Conservation (phyloP, 2,113 vertebrate genomes). For the Tiliqua scincoides region DNA sequence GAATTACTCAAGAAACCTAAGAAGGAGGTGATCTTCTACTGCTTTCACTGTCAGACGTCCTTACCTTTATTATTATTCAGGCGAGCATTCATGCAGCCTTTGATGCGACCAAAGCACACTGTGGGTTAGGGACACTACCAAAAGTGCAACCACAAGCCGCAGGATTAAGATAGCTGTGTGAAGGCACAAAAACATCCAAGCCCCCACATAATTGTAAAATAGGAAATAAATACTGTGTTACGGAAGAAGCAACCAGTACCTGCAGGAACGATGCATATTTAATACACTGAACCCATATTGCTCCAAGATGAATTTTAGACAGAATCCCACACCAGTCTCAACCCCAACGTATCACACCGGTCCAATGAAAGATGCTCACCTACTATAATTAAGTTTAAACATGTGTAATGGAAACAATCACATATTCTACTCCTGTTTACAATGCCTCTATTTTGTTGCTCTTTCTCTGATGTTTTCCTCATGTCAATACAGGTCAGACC, state of each 20-base stretch:
- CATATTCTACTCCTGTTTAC: no score
- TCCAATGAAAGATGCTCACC: background rate
- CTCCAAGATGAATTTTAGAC: no score
- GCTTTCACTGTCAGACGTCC: background rate
- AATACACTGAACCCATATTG: no score
- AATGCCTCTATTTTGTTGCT: no score
- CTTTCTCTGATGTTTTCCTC: no score
- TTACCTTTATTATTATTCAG: background rate
- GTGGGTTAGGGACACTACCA: background rate
- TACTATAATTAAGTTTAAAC: no score
- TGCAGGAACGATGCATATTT: background rate
- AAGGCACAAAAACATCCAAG: background rate
- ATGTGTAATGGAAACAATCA: no score
- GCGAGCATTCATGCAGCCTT: background rate
- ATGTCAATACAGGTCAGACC: no score
- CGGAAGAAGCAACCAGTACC: background rate
- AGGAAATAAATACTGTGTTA: background rate
- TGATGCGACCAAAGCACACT: background rate
- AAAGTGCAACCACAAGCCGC: background rate
- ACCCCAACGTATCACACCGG: background rate
- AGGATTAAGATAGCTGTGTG: background rate
- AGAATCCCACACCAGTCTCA: background rate
- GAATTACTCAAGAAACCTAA: slow-evolving; percentile 45
- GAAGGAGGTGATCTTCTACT: slow-evolving; percentile 19
- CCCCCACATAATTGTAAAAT: slow-evolving; percentile 16